A percentile compares a stretch with the other conserved stretches of the same genome.
Evolutionary conservation across 2,888 invertebrate genomes (phyloP).

Genomic region (Strigamia crassipes): DNA sequence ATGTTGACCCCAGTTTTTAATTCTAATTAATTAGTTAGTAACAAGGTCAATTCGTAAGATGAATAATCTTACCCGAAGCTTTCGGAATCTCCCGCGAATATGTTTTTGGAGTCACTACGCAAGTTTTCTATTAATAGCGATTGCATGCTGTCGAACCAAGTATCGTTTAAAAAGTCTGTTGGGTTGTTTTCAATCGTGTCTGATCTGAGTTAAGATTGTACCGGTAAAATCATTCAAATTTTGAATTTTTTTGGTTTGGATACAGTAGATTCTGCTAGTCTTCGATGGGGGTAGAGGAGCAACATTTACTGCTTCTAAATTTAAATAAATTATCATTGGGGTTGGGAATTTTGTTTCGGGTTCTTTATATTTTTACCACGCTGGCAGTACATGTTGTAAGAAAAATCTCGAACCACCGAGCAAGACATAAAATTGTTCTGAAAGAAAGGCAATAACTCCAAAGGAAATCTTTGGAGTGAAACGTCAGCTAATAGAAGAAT

Average conservation of each 20-base stretch:
- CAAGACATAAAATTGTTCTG: neutral
- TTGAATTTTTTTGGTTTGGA: neutral
- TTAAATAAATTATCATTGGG: neutral
- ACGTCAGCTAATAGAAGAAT: conserved; percentile 2
- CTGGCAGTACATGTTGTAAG: neutral
- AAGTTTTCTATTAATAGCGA: neutral
- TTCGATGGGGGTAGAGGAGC: neutral
- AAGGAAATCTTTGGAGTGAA: conserved; percentile 23
- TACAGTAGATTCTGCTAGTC: neutral
- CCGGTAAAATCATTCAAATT: no score
- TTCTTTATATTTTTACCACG: neutral
- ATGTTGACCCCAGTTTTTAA: neutral
- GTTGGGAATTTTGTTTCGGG: neutral
- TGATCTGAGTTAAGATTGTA: neutral
- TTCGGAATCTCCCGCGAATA: neutral
- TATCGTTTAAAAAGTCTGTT: neutral
- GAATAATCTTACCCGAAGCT: neutral
- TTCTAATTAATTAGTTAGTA: neutral
- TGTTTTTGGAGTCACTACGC: neutral
- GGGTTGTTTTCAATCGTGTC: neutral
- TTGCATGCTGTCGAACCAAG: neutral
- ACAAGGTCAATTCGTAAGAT: no score
- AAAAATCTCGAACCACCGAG: neutral
- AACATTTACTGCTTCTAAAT: neutral
- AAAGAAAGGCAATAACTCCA: neutral